phyloP scores from a whole-genome alignment of 2,797 vertebrate genomes.

The Eulemur mongoz region DNA sequence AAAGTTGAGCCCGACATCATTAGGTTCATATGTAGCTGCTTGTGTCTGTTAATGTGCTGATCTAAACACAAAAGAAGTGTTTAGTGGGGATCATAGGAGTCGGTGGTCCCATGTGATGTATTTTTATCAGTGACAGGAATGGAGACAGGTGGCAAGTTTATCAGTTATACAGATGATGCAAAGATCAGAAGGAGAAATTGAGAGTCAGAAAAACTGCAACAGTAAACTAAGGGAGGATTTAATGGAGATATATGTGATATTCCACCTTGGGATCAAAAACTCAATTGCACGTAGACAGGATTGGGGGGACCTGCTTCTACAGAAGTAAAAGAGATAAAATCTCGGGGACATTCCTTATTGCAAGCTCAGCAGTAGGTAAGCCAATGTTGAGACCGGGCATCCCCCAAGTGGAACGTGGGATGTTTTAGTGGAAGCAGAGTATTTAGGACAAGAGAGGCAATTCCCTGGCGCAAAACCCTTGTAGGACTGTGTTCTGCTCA shows the following conservation, averaged over 20 bases:
- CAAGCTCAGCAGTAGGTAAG: neutral
- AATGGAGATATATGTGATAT: neutral
- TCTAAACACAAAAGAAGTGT: neutral
- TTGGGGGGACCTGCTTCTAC: neutral
- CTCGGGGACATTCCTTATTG: neutral
- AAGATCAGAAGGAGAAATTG: neutral
- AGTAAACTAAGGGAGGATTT: neutral
- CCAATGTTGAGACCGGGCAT: neutral
- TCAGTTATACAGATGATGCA: neutral
- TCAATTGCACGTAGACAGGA: neutral
- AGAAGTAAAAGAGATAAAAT: neutral
- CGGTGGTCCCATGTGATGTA: neutral
- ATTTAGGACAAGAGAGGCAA: neutral
- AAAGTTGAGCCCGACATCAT: neutral
- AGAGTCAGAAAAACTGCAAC: neutral
- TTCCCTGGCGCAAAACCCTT: neutral
- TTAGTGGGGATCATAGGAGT: neutral
- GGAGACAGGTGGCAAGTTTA: neutral
- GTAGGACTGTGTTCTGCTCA: rapidly evolving
- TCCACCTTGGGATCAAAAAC: neutral
- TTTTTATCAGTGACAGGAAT: neutral
- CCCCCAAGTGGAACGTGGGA: neutral
- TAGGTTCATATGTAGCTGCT: neutral
- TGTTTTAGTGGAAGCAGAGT: neutral
- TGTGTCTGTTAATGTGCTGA: neutral